These are phyloP conservation scores for Amblyopsis rosae DNA, from an alignment of 2,113 vertebrate genomes.

Conservation along the genomic window DNA sequence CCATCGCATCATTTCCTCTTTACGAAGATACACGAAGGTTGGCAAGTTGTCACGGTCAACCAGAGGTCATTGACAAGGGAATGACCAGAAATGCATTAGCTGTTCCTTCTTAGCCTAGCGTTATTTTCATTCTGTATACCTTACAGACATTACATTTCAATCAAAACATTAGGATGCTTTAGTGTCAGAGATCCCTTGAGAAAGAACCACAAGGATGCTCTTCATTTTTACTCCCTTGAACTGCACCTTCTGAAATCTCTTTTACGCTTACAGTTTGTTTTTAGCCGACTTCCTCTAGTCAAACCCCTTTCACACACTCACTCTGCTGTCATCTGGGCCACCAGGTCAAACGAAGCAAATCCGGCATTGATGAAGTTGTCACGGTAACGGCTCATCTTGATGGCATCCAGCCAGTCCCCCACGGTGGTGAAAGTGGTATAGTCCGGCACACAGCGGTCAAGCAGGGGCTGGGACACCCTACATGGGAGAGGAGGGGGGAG, in stretches of 20 bases:
- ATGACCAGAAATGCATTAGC: background rate
- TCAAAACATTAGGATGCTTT: too few species aligned
- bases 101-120: background rate
- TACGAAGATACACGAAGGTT: slow-evolving; percentile 43
- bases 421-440: slow-evolving; percentile 98
- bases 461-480: slow-evolving; percentile 94
- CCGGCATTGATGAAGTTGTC: slow-evolving; percentile 97
- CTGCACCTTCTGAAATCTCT: too few species aligned
- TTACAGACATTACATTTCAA: too few species aligned
- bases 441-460: slow-evolving; percentile 96
- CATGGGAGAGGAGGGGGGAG: slow-evolving; percentile 50
- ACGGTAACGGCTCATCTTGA: slow-evolving; percentile 99
- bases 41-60: slow-evolving; percentile 44
- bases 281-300: slow-evolving; percentile 39
- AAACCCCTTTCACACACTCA: slow-evolving; percentile 77
- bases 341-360: slow-evolving; percentile 97
- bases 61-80: slow-evolving; percentile 11
- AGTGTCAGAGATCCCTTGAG: background rate
- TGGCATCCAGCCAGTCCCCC: slow-evolving; percentile 98
- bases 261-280: too few species aligned
- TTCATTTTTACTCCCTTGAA: too few species aligned
- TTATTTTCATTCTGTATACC: background rate
- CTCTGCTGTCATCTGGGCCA: slow-evolving; percentile 99
- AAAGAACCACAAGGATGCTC: background rate
- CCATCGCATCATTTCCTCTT: slow-evolving; percentile 63